These are phyloP conservation scores for Hirudo medicinalis DNA, from an alignment of 1,140 invertebrate species.

Conservation along the genomic window DNA sequence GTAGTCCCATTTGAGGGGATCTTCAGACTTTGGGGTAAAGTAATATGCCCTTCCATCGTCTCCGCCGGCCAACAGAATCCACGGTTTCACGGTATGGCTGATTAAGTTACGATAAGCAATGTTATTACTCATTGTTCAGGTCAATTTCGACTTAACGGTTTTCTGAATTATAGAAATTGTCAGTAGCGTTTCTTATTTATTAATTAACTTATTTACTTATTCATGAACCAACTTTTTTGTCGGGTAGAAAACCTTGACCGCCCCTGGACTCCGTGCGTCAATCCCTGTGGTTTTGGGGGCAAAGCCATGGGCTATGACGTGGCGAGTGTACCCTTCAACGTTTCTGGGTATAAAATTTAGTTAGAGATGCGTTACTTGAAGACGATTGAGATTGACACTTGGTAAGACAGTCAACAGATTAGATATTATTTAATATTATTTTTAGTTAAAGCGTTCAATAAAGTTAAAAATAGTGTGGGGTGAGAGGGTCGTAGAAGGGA, in stretches of 20 bases:
- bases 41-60: constrained; percentile 6
- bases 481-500: no score
- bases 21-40: neutral
- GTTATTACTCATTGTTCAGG: neutral
- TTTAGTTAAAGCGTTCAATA: no score
- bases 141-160: neutral
- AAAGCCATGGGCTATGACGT: neutral
- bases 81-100: neutral
- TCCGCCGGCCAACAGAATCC: constrained; percentile 9
- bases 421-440: no score
- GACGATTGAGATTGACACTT: no score
- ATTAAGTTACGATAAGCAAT: neutral
- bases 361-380: neutral
- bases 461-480: no score
- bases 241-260: neutral
- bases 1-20: neutral
- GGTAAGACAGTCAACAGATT: no score
- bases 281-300: neutral
- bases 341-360: neutral
- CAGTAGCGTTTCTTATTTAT: no score
- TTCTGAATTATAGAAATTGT: neutral
- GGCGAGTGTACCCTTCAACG: neutral
- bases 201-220: neutral
- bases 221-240: neutral
- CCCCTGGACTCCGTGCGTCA: neutral